These are phyloP conservation scores for Acipenser transmontanus DNA, from an alignment of 2,797 vertebrate species.

Conservation along the genomic window DNA sequence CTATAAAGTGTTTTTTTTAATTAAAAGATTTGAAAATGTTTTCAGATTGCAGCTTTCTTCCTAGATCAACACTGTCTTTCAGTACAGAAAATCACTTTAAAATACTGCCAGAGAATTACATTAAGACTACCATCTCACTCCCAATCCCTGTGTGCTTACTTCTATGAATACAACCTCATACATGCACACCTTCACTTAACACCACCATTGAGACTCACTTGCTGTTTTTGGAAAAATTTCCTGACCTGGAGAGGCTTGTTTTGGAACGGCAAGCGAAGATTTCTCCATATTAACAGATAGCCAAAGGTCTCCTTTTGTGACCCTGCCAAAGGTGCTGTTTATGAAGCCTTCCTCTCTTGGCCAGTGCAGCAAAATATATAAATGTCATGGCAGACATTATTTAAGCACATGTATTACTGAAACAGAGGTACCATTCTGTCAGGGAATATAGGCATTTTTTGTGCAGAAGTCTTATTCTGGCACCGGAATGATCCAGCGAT, in stretches of 20 bases:
- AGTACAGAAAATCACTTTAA: constrained; percentile 4
- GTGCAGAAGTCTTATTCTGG: background rate
- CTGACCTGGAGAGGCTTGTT: background rate
- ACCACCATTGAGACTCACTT: background rate
- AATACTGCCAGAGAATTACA: background rate
- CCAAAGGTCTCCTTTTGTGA: constrained; percentile 4
- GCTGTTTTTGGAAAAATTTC: constrained; percentile 7
- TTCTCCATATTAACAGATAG: background rate
- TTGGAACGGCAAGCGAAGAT: background rate
- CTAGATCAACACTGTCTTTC: background rate
- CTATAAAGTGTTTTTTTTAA: background rate
- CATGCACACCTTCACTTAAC: background rate
- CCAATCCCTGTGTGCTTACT: background rate
- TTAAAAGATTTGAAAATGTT: background rate
- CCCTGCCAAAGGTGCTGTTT: constrained; percentile 10
- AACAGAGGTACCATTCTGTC: constrained; percentile 29
- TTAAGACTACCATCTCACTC: background rate
- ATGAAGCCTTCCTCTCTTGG: constrained; percentile 17
- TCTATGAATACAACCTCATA: constrained; percentile 3
- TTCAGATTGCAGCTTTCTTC: background rate
- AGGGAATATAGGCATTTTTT: background rate
- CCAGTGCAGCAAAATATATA: constrained; percentile 8
- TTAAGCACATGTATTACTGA: constrained; percentile 30
- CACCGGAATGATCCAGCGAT: constrained; percentile 3
- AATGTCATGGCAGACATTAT: constrained; percentile 25